phyloP scores from a whole-genome alignment of 2,113 vertebrate genomes.

The Phylloscopus trochilus region DNA sequence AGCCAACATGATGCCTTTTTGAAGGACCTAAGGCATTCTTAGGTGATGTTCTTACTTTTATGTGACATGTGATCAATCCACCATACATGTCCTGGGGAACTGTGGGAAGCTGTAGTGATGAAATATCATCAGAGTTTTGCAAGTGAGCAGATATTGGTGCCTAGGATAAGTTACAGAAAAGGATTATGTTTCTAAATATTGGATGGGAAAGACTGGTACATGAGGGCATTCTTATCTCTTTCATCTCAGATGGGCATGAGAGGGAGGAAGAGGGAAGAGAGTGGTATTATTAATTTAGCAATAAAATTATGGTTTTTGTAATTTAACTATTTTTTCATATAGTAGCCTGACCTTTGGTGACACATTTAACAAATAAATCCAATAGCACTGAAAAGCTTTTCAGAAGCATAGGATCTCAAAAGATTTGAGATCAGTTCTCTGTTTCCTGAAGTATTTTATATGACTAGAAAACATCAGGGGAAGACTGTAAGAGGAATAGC shows the following conservation, averaged over 20 bases:
- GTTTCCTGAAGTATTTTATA: not conserved
- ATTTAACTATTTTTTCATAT: not conserved
- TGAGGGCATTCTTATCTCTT: not conserved
- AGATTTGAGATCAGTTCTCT: not conserved
- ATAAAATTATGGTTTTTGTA: not conserved
- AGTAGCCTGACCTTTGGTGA: not conserved
- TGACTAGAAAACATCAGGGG: not conserved
- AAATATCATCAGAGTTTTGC: not conserved
- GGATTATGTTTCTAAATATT: not conserved
- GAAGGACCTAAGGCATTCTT: not conserved
- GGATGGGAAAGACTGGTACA: rapidly evolving
- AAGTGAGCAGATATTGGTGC: not conserved
- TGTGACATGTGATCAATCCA: rapidly evolving
- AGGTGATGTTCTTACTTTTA: not conserved
- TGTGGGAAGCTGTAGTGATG: not conserved
- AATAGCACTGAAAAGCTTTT: not conserved
- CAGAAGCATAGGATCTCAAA: not conserved
- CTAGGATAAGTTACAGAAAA: not conserved
- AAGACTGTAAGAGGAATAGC: not conserved
- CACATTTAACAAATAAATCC: not conserved
- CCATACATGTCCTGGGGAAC: not conserved
- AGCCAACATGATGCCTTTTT: not conserved
- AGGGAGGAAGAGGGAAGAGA: not conserved
- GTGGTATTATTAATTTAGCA: not conserved
- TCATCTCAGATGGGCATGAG: not conserved